Evolutionary conservation across 2,888 invertebrate genomes (phyloP).

Genomic region (Alentia gelatinosa): DNA sequence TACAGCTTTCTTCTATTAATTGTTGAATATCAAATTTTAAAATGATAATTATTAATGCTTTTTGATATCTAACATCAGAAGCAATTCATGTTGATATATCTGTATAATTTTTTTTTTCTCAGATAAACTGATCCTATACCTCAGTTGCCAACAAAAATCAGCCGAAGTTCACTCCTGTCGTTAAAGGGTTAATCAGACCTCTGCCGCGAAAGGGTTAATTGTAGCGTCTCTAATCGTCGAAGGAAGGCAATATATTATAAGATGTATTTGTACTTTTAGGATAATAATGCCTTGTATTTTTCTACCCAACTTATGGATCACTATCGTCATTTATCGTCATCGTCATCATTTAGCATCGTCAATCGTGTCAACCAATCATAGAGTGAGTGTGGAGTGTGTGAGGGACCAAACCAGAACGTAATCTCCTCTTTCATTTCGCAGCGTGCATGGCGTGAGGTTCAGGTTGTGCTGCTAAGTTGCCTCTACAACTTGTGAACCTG

Average conservation of each 20-base stretch:
- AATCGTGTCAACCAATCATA: background rate
- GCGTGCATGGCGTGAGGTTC: background rate
- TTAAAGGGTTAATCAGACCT: background rate
- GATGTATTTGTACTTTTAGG: slow-evolving; percentile 24
- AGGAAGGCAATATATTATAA: background rate
- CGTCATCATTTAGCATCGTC: background rate
- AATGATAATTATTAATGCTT: no score
- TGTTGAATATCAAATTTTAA: no score
- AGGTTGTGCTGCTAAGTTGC: no score
- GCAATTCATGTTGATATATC: no score
- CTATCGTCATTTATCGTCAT: slow-evolving; percentile 1
- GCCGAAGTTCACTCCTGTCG: background rate
- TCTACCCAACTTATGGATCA: background rate
- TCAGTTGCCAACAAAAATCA: no score
- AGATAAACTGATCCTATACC: no score
- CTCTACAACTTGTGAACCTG: no score
- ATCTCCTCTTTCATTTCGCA: background rate
- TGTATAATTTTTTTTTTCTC: no score
- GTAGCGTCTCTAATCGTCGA: background rate
- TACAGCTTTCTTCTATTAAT: no score
- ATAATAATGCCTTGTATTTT: slow-evolving; percentile 27
- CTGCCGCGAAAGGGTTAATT: background rate
- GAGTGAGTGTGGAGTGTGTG: background rate
- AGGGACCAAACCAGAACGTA: background rate
- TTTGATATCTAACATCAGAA: no score